Base-by-base conservation (phyloP, 2,797 vertebrate genomes). In the Rousettus madagascariensis region DNA sequence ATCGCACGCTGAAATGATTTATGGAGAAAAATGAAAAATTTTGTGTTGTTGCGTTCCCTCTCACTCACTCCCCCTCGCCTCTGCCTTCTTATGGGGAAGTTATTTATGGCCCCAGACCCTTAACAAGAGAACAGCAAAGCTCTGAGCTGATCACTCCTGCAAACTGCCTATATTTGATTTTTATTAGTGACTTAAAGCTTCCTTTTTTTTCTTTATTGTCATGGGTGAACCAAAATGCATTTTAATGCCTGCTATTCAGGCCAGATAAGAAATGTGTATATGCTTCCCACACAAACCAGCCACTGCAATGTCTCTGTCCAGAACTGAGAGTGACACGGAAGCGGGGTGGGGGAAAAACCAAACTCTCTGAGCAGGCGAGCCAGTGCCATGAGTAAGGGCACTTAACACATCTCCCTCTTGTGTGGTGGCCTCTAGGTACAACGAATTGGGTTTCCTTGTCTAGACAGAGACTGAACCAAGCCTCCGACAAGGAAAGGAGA, bases 1-100 rank as follows among this genome's bases (percentile, higher is more conserved):
- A 99, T 99, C 98, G 98, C 98, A 99, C 98, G 98, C 98, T 98
- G 98, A 98, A 98, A 99, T 99, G 99, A 99, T 99, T 99, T 99
- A 99, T 99, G 98, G 99, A 98, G 97, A 98, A 98, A 99, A 98
- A 99, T 98, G 98, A 99, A 99, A 98, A 98, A 99, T 98, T 98
- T 98, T 98, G 98, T 98, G 98, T 98, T 98, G 98, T 97, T 98
- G 98, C 94, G 96, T 98, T 98, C 98, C 96, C 98, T 98, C 97
- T 98, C 97, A 97, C 98, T 98, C 97, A 96, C 97, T 98, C 98
- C 96, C 83, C 96, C 98, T 98, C 91, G 95, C 98, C 98, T 97
- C 97, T 98, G 98, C 98, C 98, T 98, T 98, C 97, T 96, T 98
- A 98, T 97, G 96, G 98, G 98, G 98, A 98, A 98, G 98, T 99